A percentile compares a stretch with the other conserved stretches of the same genome.
Evolutionary conservation across 1,140 invertebrate species (phyloP).

Genomic region (Asbolus verrucosus): DNA sequence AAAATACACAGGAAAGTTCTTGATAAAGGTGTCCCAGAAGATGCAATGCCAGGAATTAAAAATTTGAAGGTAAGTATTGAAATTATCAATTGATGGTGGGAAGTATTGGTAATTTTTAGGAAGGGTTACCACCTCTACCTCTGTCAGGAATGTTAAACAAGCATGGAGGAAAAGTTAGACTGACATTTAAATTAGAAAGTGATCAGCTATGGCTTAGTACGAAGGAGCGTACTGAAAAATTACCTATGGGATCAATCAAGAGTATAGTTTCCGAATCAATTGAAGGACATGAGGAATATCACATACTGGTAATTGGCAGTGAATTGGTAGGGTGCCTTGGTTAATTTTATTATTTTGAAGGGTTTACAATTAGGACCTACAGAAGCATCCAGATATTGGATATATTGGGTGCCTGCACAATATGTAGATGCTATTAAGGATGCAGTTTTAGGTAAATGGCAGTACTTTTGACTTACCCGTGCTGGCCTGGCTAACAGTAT

Average conservation of each 20-base stretch:
- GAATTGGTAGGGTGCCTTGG: no score
- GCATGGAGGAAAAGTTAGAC: conserved; percentile 89
- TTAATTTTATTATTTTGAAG: conserved; percentile 64
- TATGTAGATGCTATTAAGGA: conserved; percentile 94
- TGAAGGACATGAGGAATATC: conserved; percentile 92
- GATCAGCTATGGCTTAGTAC: conserved; percentile 95
- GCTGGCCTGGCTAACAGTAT: conserved; percentile 40
- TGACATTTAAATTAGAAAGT: conserved; percentile 93
- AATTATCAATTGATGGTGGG: neutral
- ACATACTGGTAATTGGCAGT: conserved; percentile 90
- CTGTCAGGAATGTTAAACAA: conserved; percentile 93
- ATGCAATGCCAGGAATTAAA: conserved; percentile 89
- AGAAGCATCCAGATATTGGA: conserved; percentile 91
- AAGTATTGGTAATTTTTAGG: conserved; percentile 68
- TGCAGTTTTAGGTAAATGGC: conserved; percentile 89
- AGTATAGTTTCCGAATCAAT: conserved; percentile 86
- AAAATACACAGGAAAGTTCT: conserved; percentile 90
- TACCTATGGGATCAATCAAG: conserved; percentile 92
- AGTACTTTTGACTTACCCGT: conserved; percentile 74
- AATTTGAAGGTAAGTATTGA: conserved; percentile 74
- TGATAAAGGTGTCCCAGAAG: conserved; percentile 91
- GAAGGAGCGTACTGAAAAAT: conserved; percentile 93
- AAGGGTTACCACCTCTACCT: conserved; percentile 84
- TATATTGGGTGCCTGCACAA: conserved; percentile 95
- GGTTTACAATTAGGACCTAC: conserved; percentile 88